Conservation (phyloP, 2,797 vertebrate species). For the Nyctalus aviator region DNA sequence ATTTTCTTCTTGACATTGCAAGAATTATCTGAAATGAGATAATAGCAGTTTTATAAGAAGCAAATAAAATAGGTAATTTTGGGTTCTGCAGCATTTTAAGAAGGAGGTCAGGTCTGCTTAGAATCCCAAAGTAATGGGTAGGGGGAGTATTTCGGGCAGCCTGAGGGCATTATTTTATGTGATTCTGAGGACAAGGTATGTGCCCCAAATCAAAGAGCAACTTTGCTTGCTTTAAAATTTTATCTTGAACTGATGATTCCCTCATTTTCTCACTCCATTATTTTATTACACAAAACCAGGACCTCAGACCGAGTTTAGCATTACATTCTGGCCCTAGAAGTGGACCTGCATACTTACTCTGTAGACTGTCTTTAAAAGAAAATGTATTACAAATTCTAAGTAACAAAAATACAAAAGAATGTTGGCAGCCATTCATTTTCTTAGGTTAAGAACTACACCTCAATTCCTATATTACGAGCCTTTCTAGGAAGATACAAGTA, state of each 20-base stretch:
- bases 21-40: not conserved
- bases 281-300: not conserved
- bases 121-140: not conserved
- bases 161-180: not conserved
- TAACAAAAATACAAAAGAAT: not conserved
- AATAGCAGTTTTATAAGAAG: not conserved
- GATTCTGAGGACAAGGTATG: not conserved
- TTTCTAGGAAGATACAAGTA: constrained; percentile 13
- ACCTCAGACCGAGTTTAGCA: not conserved
- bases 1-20: not conserved
- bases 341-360: not conserved
- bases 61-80: not conserved
- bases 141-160: not conserved
- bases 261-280: not conserved
- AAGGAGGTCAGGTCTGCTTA: not conserved
- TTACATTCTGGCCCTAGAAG: not conserved
- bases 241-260: not conserved
- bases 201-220: not conserved
- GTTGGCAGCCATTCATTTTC: not conserved
- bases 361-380: not conserved
- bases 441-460: not conserved
- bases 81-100: not conserved
- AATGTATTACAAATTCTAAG: constrained; percentile 11
- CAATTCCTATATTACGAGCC: not conserved
- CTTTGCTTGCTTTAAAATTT: constrained; percentile 25